Evolutionary conservation across 2,888 invertebrate genomes (phyloP), one percentile per base, ranked within the genome.

Genomic region (Aspidapion aeneum): DNA sequence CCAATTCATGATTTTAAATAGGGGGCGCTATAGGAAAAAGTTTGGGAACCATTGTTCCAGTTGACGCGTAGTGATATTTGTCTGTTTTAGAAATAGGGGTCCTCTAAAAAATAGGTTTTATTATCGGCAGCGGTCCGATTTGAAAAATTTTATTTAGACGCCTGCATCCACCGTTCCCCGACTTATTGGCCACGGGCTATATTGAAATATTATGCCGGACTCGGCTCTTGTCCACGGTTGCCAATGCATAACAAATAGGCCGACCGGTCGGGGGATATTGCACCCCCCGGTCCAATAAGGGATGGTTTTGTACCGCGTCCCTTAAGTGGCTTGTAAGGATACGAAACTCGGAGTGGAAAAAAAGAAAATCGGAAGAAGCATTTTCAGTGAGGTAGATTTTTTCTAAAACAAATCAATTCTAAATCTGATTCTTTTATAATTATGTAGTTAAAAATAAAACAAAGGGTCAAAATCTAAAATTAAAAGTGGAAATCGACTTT

Each of bases 241-340:
- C 76, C 79, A 79, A 79, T 79, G 79, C 79, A 79, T 79, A 79
- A 77, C 78, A 79, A 79, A 79, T 78, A 78, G 75, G 69, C 66
- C 73, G 71, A 19, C 5, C 35, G 58, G 61, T 58, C 75, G 71
- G 52, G 62, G 61, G 59, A 75, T 76, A 77, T 78, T 76, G 75
- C 77, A 76, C 75, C 74, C 76, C 62, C 67, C 70, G 70, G 72
- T 73, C 76, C 75, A 76, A 76, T 75, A 71, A 67, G 71, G 71
- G 66, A 69, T 63, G 68, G 68, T 64, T 68, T 64, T 59, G 60
- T 64, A 58, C 69, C 60, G 64, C 73, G 73, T 73, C 73, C 72
- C 73, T 69, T 64, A 63, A 65, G 70, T 71, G 72, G 71, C 73
- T 72, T 73, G 71, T 68, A 70, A 68, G 62, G 67, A 64, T 65